phyloP scores from a whole-genome alignment of 1,140 invertebrate species.

The Meteorus sp. region DNA sequence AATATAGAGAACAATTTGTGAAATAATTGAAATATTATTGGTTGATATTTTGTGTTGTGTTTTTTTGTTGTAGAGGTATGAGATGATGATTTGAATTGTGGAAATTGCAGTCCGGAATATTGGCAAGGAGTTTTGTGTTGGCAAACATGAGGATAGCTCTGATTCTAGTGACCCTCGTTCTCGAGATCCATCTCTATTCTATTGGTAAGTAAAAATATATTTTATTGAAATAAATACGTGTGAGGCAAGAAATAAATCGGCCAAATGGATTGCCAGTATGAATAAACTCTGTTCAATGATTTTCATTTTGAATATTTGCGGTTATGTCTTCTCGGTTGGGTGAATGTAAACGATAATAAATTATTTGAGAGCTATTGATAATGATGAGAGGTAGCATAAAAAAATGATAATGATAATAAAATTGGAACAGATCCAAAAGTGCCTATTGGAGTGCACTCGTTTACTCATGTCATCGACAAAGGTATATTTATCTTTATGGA shows the following conservation, averaged over 20 bases:
- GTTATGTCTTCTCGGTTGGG: not conserved
- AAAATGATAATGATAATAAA: too few species aligned
- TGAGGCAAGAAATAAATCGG: not conserved
- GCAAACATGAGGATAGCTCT: constrained; percentile 43
- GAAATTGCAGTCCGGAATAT: constrained; percentile 27
- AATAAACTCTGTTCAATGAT: not conserved
- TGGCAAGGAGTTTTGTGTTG: constrained; percentile 22
- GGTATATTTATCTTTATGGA: not conserved
- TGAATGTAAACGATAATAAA: not conserved
- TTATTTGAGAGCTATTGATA: not conserved
- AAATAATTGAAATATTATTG: not conserved
- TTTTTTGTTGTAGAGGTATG: too few species aligned
- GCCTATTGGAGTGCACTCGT: not conserved
- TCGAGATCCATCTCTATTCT: constrained; percentile 43
- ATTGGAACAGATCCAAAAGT: constrained; percentile 5
- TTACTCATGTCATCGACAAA: not conserved
- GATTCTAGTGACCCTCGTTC: constrained; percentile 36
- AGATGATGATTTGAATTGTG: not conserved
- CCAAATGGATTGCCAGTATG: not conserved
- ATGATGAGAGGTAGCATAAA: too few species aligned
- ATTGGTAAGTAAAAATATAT: constrained; percentile 34
- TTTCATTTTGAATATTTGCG: constrained; percentile 2
- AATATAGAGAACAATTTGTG: not conserved
- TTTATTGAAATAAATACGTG: not conserved
- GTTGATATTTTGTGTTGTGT: not conserved